A percentile compares a stretch with the other conserved stretches of the same genome.
phyloP scores from a whole-genome alignment of 2,113 vertebrate species.

The Acanthisitta chloris region DNA sequence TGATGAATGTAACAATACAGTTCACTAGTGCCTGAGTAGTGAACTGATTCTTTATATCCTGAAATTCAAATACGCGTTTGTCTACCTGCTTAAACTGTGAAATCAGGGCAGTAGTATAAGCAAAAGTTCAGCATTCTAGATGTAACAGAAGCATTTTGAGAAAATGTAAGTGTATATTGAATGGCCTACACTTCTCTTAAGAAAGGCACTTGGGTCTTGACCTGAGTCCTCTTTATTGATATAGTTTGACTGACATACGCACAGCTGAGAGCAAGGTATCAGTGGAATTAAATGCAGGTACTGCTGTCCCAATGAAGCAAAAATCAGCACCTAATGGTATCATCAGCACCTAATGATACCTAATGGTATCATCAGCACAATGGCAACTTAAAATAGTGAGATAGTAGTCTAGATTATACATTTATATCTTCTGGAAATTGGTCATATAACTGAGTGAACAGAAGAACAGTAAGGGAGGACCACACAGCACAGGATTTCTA shows the following conservation, averaged over 20 bases:
- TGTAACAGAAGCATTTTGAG: not conserved
- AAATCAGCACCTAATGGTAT: not conserved
- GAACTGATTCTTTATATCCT: not conserved
- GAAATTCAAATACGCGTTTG: not conserved
- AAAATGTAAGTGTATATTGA: not conserved
- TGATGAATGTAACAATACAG: fast-evolving
- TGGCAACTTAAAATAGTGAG: not conserved
- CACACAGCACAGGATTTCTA: not conserved
- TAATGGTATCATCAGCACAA: too few species aligned
- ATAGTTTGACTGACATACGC: not conserved
- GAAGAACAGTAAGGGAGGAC: not conserved
- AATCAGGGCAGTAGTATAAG: not conserved
- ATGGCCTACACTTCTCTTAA: not conserved
- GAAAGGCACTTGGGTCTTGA: not conserved
- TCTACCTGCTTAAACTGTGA: not conserved
- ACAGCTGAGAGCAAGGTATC: not conserved
- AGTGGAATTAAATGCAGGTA: not conserved
- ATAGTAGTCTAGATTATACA: not conserved
- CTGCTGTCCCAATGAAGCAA: not conserved
- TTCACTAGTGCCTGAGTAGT: not conserved
- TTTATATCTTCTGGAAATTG: not conserved
- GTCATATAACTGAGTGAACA: not conserved
- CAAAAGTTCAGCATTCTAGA: not conserved
- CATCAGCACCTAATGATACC: not conserved
- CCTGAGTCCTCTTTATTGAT: not conserved